Evolutionary conservation across 2,113 vertebrate genomes (phyloP).

Genomic region (Orthonyx spaldingii): DNA sequence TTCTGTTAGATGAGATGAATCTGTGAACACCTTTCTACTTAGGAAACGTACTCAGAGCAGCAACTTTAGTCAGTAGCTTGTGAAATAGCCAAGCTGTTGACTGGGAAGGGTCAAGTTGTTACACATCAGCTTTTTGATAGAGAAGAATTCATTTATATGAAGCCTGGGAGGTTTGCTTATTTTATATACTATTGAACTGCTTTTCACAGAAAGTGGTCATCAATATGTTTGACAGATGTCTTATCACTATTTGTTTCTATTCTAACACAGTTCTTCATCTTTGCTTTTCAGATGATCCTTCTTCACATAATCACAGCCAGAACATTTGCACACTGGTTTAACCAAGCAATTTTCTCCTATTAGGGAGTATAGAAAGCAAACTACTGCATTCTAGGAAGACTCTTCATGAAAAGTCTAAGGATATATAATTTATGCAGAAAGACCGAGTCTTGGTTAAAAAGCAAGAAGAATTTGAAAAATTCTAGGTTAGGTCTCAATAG

Average conservation of each 20-base stretch:
- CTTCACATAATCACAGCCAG: neutral
- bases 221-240: neutral
- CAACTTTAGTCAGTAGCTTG: neutral
- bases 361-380: neutral
- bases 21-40: neutral
- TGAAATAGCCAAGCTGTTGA: neutral
- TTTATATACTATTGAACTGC: neutral
- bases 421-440: neutral
- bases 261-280: neutral
- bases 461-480: neutral
- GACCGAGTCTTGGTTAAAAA: neutral
- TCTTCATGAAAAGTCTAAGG: neutral
- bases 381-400: neutral
- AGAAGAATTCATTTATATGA: neutral
- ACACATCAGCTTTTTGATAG: neutral
- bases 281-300: neutral
- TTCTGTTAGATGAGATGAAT: neutral
- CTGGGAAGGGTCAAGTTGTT: neutral
- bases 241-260: neutral
- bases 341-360: conserved; percentile 5
- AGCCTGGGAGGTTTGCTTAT: neutral
- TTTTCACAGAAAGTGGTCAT: neutral
- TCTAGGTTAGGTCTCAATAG: neutral
- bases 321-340: conserved; percentile 3
- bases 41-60: neutral